A percentile compares a stretch with the other conserved stretches of the same genome.
Evolutionary conservation across 2,113 vertebrate species (phyloP).

Genomic region (Poecilia latipinna): DNA sequence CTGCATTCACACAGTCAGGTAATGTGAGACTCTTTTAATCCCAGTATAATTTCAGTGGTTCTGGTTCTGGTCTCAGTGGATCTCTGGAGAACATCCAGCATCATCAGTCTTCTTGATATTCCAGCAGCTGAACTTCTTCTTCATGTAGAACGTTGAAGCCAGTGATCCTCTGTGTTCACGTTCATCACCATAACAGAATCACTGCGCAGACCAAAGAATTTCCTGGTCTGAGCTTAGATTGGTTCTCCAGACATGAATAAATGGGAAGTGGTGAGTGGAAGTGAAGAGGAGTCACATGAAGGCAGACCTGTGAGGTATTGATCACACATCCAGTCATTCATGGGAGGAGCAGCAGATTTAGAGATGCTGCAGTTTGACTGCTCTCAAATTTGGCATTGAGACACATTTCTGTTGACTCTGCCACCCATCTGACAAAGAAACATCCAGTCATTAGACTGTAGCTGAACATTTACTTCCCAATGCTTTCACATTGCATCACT

Average conservation of each 20-base stretch:
- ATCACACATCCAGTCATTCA: too few relatives aligned
- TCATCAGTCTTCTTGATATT: constrained; percentile 32
- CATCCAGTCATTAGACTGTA: constrained; percentile 40
- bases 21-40: too few relatives aligned
- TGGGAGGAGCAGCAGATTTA: constrained; percentile 9
- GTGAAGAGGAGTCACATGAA: constrained; percentile 42
- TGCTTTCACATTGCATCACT: constrained; percentile 37
- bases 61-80: too few relatives aligned
- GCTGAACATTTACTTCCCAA: constrained; percentile 43
- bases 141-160: constrained; percentile 35
- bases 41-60: too few relatives aligned
- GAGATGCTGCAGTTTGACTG: constrained; percentile 34
- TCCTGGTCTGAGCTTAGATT: not conserved
- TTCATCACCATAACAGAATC: constrained; percentile 20
- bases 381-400: constrained; percentile 38
- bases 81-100: too few relatives aligned
- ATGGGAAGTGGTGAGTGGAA: constrained; percentile 22
- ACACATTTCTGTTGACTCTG: constrained; percentile 33
- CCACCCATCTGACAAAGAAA: constrained; percentile 32
- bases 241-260: constrained; percentile 20
- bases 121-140: constrained; percentile 14
- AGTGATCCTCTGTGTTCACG: constrained; percentile 7
- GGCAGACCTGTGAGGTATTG: constrained; percentile 23
- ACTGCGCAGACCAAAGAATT: too few relatives aligned
- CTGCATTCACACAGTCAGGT: too few relatives aligned